phyloP scores from a whole-genome alignment of 2,888 invertebrate genomes.

The Melangyna quadrimaculata region DNA sequence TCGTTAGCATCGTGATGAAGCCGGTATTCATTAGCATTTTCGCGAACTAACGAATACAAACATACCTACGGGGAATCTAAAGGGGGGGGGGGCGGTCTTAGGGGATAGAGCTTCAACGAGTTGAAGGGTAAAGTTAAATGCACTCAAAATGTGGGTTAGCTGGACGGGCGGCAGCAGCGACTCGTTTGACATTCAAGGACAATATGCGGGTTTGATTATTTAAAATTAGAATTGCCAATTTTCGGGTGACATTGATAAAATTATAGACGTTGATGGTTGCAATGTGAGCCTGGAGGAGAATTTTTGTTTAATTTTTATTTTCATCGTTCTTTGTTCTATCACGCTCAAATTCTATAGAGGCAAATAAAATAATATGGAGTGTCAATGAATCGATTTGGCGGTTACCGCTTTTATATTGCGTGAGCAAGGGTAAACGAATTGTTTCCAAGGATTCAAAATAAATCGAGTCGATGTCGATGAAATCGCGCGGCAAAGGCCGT shows the following conservation, averaged over 20 bases:
- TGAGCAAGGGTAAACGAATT: conserved; percentile 8
- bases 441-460: conserved; percentile 4
- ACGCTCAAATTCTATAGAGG: neutral
- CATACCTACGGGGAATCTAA: fast-evolving
- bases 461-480: neutral
- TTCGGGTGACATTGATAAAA: conserved; percentile 42
- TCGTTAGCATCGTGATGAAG: conserved; percentile 27
- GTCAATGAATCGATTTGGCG: conserved; percentile 38
- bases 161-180: conserved; percentile 11
- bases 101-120: neutral
- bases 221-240: conserved; percentile 57
- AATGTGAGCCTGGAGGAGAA: neutral
- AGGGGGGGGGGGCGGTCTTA: neutral
- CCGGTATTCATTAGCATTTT: conserved; percentile 50
- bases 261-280: conserved; percentile 22
- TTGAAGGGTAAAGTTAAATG: conserved; percentile 66
- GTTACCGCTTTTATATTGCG: neutral
- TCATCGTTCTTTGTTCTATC: neutral
- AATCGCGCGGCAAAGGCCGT: neutral
- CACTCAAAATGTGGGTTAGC: conserved; percentile 64
- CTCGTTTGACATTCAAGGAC: conserved; percentile 38
- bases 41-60: conserved; percentile 8
- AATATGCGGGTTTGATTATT: conserved; percentile 1
- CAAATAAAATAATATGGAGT: conserved; percentile 15
- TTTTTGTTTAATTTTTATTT: neutral